Evolutionary conservation across 2,888 invertebrate genomes (phyloP), one percentile per base, ranked within the genome.

Genomic region (Lepidocyrtinus sp.): DNA sequence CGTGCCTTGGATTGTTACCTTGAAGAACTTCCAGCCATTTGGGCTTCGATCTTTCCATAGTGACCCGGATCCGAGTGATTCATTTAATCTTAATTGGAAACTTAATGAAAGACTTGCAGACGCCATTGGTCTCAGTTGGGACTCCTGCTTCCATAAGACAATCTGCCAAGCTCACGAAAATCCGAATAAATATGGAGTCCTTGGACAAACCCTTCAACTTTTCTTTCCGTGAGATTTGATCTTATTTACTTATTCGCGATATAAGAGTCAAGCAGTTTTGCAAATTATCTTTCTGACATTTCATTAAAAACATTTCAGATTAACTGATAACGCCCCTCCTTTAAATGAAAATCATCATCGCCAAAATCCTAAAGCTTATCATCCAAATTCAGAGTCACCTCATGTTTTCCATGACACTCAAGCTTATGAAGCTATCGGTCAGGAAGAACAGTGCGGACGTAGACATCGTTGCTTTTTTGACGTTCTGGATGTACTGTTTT

Each of bases 391-490:
- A n/a, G n/a, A n/a, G n/a, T n/a, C n/a, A n/a, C n/a, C n/a, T n/a
- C n/a, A n/a, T n/a, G n/a, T n/a, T n/a, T n/a, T n/a, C n/a, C n/a
- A n/a, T n/a, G n/a, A n/a, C n/a, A n/a, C n/a, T n/a, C n/a, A n/a
- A n/a, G n/a, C n/a, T 9, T 21, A 67, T 67, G 74, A 55, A 27
- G 63, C 36, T 26, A 36, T 68, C 45, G 63, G 68, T 67, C 61
- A 63, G 17, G 46, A 73, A n/a, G n/a, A n/a, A n/a, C n/a, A n/a
- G 19, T 80, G 80, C 24, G 22, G 27, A 21, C 17, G 24, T 3
- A 45, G 59, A 25, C 71, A 75, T 45, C 65, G 46, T 46, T 81
- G 81, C 61, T 81, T 81, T 65, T 81, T 81, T 46, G 81, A 81
- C 24, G 64, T 67, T 3, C 26, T 81, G 36, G 81, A 81, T 61